A percentile compares a stretch with the other conserved stretches of the same genome.
These are phyloP conservation scores for Sebastiscus albofasciatus DNA, from an alignment of 2,797 vertebrate genomes.

Conservation along the genomic window DNA sequence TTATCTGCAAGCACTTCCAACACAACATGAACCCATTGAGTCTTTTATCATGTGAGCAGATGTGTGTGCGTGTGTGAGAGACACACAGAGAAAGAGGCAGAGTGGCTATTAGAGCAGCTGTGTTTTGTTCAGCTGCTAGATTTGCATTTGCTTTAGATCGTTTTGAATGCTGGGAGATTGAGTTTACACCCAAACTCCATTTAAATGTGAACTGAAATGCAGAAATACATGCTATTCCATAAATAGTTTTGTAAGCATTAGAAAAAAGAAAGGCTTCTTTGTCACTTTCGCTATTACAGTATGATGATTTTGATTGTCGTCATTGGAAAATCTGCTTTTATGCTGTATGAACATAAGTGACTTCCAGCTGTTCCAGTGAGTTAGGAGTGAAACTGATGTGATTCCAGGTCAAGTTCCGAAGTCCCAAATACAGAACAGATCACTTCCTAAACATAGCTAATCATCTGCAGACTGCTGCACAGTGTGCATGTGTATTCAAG, in stretches of 20 bases:
- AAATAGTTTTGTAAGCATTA: background rate
- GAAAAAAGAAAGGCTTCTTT: background rate
- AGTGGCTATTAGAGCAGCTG: background rate
- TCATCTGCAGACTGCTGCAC: conserved; percentile 62
- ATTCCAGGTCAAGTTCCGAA: conserved; percentile 59
- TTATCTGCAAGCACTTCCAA: conserved; percentile 21
- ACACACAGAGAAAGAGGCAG: background rate
- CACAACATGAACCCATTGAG: background rate
- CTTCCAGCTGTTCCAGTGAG: conserved; percentile 21
- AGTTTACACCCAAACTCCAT: background rate
- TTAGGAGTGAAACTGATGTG: conserved; percentile 37
- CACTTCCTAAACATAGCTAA: conserved; percentile 71
- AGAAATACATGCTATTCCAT: background rate
- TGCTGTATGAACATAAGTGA: conserved; percentile 9
- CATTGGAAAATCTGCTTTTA: background rate
- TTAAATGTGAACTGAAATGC: background rate
- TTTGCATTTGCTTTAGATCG: conserved; percentile 18
- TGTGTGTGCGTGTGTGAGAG: too few species aligned
- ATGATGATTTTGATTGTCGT: background rate
- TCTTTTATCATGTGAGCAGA: background rate
- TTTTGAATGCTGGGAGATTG: conserved; percentile 3
- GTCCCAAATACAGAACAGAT: conserved; percentile 65
- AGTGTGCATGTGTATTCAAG: conserved; percentile 22
- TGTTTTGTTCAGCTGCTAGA: conserved; percentile 27
- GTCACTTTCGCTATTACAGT: background rate